Evolutionary conservation across 2,113 vertebrate genomes (phyloP).

Genomic region (Brachionichthys hirsutus): DNA sequence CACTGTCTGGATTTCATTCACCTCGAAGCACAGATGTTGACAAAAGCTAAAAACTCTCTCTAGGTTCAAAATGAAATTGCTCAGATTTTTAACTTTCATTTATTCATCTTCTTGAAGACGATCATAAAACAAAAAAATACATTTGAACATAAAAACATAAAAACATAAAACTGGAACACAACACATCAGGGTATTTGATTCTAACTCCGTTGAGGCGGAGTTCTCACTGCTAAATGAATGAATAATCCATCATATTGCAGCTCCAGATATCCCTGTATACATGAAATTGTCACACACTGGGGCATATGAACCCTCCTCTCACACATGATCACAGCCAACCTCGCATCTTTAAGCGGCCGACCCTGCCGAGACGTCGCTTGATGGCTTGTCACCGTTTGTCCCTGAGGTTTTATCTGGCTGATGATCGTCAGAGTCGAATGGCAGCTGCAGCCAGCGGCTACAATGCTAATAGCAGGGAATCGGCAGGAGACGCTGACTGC

Average conservation of each 20-base stretch:
- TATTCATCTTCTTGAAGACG: too few relatives aligned
- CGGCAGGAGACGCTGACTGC: neutral
- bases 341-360: neutral
- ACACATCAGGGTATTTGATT: too few relatives aligned
- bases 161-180: too few relatives aligned
- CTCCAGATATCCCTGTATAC: neutral
- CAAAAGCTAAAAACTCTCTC: too few relatives aligned
- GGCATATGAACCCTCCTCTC: neutral
- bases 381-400: slow-evolving; percentile 2
- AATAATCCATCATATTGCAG: neutral
- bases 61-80: too few relatives aligned
- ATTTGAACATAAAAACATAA: too few relatives aligned
- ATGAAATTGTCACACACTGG: neutral
- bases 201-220: too few relatives aligned
- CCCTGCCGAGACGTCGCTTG: neutral
- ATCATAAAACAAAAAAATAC: too few relatives aligned
- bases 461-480: slow-evolving; percentile 9
- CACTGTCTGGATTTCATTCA: too few relatives aligned
- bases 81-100: too few relatives aligned
- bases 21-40: too few relatives aligned
- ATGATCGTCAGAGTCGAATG: slow-evolving; percentile 27
- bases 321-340: neutral
- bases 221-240: neutral
- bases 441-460: slow-evolving; percentile 15
- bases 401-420: neutral